Evolutionary conservation across 2,888 invertebrate genomes (phyloP), one percentile per base, ranked within the genome.

Genomic region (Cantharis rustica): DNA sequence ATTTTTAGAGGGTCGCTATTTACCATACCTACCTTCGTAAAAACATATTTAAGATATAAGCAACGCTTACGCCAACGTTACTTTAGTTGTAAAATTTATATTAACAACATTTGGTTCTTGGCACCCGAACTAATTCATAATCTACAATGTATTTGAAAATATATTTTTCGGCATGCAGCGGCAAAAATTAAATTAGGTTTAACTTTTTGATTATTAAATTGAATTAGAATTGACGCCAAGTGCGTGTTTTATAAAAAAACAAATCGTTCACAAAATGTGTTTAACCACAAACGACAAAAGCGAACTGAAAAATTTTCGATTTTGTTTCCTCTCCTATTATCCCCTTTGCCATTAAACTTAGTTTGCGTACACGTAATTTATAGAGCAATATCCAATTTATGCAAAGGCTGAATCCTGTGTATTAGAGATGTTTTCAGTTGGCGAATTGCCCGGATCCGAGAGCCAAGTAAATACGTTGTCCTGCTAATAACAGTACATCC

Each of bases 381-480:
- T 73, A 68, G 27, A 27, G 75, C 77, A 77, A 79, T 79, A 79
- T 74, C 77, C 77, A 78, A 79, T 79, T 77, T 79, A 79, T 79
- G 77, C 76, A 79, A 76, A 79, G 79, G 78, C 70, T 77, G 74
- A 26, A 63, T 66, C 64, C 64, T 20, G 64, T 75, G 78, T 79
- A 78, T 76, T 77, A 78, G 73, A 78, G 77, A 79, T 79, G 77
- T 79, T 79, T 79, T 75, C 71, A 78, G 73, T 78, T 79, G 79
- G 79, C 75, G 61, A 68, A 31, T 69, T 79, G 79, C 79, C 79
- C 79, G 75, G 63, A 73, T 77, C 75, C 76, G 76, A 71, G 75
- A 76, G 79, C 77, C 79, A 72, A 74, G 73, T 78, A 77, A 79
- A 66, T 66, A 66, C 16, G 23, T 66, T 47, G 47, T 47, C 47